These are phyloP conservation scores for Micrasema minimum DNA, from an alignment of 1,140 invertebrate genomes.

Conservation along the genomic window DNA sequence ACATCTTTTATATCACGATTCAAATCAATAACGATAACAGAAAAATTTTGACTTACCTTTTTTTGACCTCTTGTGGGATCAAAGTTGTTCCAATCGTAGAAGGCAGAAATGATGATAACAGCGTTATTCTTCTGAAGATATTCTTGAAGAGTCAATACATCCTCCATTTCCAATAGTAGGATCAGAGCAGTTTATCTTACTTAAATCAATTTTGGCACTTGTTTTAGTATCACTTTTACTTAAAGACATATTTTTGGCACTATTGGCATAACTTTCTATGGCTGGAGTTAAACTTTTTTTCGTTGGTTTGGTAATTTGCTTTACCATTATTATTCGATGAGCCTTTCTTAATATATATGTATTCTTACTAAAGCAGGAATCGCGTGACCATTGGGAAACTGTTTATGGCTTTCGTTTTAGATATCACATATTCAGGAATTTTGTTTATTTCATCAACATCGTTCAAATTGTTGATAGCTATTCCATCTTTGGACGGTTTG, in stretches of 20 bases:
- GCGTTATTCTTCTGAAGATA: slow-evolving; percentile 43
- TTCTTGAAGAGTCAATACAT: slow-evolving; percentile 41
- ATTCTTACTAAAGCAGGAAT: slow-evolving; percentile 50
- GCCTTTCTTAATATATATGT: slow-evolving; percentile 49
- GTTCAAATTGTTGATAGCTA: too few relatives aligned
- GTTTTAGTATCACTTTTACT: slow-evolving; percentile 26
- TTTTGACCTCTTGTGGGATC: background rate
- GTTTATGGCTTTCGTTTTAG: slow-evolving; percentile 36
- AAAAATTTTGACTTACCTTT: slow-evolving; percentile 11
- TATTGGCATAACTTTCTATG: slow-evolving; percentile 19
- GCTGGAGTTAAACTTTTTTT: slow-evolving; percentile 1
- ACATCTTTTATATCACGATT: too few relatives aligned
- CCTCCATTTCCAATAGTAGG: slow-evolving; percentile 1
- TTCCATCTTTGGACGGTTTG: slow-evolving; percentile 26
- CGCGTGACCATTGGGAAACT: slow-evolving; percentile 36
- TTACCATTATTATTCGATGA: slow-evolving; percentile 24
- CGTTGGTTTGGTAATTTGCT: slow-evolving; percentile 2
- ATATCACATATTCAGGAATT: slow-evolving; percentile 46
- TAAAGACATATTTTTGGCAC: slow-evolving; percentile 41
- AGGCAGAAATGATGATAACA: slow-evolving; percentile 37
- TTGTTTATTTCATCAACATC: slow-evolving; percentile 31
- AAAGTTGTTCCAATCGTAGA: background rate
- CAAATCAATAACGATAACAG: too few relatives aligned
- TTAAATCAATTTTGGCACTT: slow-evolving; percentile 44
- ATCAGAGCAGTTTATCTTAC: slow-evolving; percentile 18